These are phyloP conservation scores for Sminthurinus signatus DNA, from an alignment of 1,140 invertebrate species.

Conservation along the genomic window DNA sequence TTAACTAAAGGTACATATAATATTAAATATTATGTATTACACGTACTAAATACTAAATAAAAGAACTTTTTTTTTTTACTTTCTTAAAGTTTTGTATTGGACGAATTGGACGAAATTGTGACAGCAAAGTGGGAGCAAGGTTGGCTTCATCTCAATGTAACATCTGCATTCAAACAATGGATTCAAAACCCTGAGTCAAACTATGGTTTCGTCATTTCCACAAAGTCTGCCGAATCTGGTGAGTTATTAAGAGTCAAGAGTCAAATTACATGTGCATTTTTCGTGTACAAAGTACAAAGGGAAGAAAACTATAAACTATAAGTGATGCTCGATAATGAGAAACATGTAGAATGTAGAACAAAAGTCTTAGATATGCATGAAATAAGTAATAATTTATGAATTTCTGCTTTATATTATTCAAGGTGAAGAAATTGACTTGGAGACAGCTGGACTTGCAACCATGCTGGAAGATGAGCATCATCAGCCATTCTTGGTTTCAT, in stretches of 20 bases:
- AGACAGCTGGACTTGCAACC: slow-evolving; percentile 74
- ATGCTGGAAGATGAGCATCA: slow-evolving; percentile 67
- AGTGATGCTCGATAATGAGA: too few species aligned
- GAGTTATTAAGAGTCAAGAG: too few species aligned
- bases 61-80: neutral
- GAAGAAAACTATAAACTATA: too few species aligned
- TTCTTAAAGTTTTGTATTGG: slow-evolving; percentile 26
- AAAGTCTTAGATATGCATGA: neutral
- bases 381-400: too few species aligned
- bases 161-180: slow-evolving; percentile 66
- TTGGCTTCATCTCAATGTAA: slow-evolving; percentile 74
- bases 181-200: slow-evolving; percentile 68
- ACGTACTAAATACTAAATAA: neutral
- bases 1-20: too few species aligned
- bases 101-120: slow-evolving; percentile 42
- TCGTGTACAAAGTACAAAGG: too few species aligned
- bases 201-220: slow-evolving; percentile 78
- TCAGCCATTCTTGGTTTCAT: slow-evolving; percentile 82
- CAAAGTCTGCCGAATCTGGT: slow-evolving; percentile 64
- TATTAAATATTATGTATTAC: too few species aligned
- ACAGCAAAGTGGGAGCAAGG: slow-evolving; percentile 51
- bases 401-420: too few species aligned
- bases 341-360: neutral
- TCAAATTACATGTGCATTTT: too few species aligned
- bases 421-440: slow-evolving; percentile 71